Evolutionary conservation across 2,797 vertebrate genomes (phyloP).

Genomic region (Channallabes apus): DNA sequence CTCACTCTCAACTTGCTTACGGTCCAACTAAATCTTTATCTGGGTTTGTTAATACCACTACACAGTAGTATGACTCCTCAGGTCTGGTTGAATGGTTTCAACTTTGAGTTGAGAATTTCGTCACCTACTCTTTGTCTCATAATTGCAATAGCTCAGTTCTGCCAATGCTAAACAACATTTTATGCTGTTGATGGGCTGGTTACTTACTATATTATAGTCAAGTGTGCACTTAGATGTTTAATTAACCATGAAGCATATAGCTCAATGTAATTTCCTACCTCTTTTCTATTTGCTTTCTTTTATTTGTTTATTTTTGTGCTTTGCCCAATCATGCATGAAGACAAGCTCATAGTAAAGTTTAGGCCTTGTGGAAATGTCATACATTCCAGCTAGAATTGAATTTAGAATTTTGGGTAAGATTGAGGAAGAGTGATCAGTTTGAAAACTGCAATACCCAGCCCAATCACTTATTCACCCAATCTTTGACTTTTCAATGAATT

Average conservation of each 20-base stretch:
- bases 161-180: constrained; percentile 64
- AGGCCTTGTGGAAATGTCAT: background rate
- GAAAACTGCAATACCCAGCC: background rate
- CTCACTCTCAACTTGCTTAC: constrained; percentile 30
- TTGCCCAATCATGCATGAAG: background rate
- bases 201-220: constrained; percentile 58
- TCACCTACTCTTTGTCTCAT: constrained; percentile 65
- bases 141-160: constrained; percentile 65
- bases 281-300: constrained; percentile 40
- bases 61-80: constrained; percentile 46
- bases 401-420: background rate
- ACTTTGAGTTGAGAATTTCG: constrained; percentile 62
- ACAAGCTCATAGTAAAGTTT: background rate
- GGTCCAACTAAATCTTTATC: constrained; percentile 34
- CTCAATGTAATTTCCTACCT: constrained; percentile 37
- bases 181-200: constrained; percentile 58
- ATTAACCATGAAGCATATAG: constrained; percentile 46
- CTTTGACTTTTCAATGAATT: no score
- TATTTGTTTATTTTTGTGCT: constrained; percentile 6
- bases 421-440: background rate
- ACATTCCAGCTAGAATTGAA: background rate
- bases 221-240: constrained; percentile 51
- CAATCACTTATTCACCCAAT: no score
- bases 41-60: constrained; percentile 9
- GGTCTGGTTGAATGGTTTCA: constrained; percentile 58